Base-by-base conservation (phyloP, 2,888 invertebrate species). In the Cryptus armator region DNA sequence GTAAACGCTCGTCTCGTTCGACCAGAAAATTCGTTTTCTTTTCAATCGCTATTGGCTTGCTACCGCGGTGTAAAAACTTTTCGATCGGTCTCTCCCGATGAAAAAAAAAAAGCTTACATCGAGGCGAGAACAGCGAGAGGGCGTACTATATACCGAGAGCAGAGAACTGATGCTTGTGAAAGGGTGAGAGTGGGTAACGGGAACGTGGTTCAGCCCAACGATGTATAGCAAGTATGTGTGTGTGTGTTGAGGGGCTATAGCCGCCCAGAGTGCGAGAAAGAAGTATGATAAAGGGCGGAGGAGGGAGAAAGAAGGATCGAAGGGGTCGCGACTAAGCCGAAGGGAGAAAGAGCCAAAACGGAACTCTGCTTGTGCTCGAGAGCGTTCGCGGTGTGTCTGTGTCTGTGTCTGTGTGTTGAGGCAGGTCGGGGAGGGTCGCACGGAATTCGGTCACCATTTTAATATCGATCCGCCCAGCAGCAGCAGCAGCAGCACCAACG, bases 401-500 rank as follows among this genome's bases (percentile, higher is more conserved):
- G 88, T 87, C 86, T 85, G 48, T 12, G 48, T 48, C 14, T 77
- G 53, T 78, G 70, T 56, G 91, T 93, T 93, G 90, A 90, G 93
- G 93, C 90, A 93, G 93, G 93, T 93, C 92, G 91, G 89, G 90
- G 89, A 88, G 83, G 86, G 84, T 85, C 85, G 86, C 84, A 88
- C 90, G 92, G 91, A 93, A 93, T 93, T 93, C 93, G 93, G 93
- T 93, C 93, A 93, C 93, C 93, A 92, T 93, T 93, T 93, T 93
- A 92, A 91, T 93, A 93, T 93, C 93, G 93, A 93, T 93, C 92
- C 90, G 89, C 59, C 80, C 86, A 79, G 56, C 68, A 77, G 32
- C 51, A 59, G 10, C 32, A 83, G 76, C 62, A 29, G 62, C 62
- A 68, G 32, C 32, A 70, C 56, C 59, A 51, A 78, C 76, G 77